Percentiles rank a stretch among this genome's conserved stretches.
phyloP scores from a whole-genome alignment of 1,140 invertebrate genomes.

The Bicyclus anynana region DNA sequence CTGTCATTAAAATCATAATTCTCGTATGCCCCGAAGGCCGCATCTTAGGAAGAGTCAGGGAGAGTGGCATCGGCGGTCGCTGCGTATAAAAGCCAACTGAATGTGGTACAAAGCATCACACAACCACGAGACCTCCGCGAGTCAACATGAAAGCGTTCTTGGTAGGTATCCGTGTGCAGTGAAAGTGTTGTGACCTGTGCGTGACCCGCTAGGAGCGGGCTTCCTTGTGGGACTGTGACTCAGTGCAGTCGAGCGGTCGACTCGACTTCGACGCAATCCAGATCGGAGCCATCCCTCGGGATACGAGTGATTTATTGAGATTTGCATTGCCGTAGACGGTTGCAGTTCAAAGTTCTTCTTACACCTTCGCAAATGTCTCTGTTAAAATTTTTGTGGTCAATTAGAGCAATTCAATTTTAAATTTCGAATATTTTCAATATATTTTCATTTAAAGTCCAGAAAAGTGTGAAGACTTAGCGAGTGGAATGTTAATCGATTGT shows the following conservation, averaged over 20 bases:
- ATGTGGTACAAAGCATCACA: conserved; percentile 65
- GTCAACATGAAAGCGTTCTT: conserved; percentile 76
- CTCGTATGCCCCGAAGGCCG: conserved; percentile 71
- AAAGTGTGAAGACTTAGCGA: background rate
- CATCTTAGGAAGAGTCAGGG: conserved; percentile 72
- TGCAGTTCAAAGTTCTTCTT: background rate
- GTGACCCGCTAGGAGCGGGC: conserved; percentile 45
- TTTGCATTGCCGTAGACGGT: background rate
- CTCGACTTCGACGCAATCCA: conserved; percentile 23
- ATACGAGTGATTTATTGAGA: background rate
- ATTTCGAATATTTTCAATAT: background rate
- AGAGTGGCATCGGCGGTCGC: conserved; percentile 61
- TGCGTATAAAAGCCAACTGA: conserved; percentile 64
- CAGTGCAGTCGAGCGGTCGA: conserved; percentile 29
- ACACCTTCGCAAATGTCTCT: background rate
- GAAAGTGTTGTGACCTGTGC: conserved; percentile 67
- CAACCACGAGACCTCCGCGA: conserved; percentile 68
- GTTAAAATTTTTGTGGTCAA: background rate
- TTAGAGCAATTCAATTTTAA: background rate
- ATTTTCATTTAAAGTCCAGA: background rate
- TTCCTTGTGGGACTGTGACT: conserved; percentile 50
- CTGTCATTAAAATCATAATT: conserved; percentile 76
- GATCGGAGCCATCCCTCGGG: conserved; percentile 11
- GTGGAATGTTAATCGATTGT: conserved; percentile 5
- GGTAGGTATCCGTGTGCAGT: conserved; percentile 68